phyloP scores from a whole-genome alignment of 1,140 invertebrate genomes.

The Stegodyphus dumicola region DNA sequence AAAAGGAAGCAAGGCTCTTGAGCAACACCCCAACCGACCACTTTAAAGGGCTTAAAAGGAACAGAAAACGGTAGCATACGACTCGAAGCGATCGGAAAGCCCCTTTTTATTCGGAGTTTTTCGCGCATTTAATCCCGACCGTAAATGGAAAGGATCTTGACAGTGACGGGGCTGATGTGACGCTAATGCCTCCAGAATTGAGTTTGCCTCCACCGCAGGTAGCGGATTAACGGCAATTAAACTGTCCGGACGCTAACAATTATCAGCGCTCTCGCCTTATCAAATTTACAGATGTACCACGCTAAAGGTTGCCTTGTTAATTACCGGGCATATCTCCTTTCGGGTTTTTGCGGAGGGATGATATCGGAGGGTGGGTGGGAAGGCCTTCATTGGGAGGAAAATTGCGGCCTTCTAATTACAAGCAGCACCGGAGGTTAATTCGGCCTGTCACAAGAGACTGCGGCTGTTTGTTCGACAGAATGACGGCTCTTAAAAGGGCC shows the following conservation, averaged over 20 bases:
- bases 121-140: neutral
- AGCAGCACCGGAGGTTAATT: conserved; percentile 43
- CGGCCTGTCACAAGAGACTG: conserved; percentile 35
- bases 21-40: too few relatives aligned
- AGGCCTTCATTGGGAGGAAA: conserved; percentile 47
- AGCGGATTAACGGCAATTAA: conserved; percentile 59
- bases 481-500: conserved; percentile 42
- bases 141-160: neutral
- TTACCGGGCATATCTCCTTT: conserved; percentile 34
- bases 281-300: conserved; percentile 52
- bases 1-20: too few relatives aligned
- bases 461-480: conserved; percentile 38
- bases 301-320: conserved; percentile 45
- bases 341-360: neutral
- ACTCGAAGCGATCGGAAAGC: too few relatives aligned
- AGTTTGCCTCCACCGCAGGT: conserved; percentile 45
- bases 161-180: conserved; percentile 50
- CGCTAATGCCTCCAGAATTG: conserved; percentile 49
- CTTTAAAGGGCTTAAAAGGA: too few relatives aligned
- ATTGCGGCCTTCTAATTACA: conserved; percentile 59
- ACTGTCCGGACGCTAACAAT: conserved; percentile 56
- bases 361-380: conserved; percentile 12
- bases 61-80: too few relatives aligned
- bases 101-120: neutral
- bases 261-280: conserved; percentile 49